Base-by-base conservation (phyloP, 2,888 invertebrate genomes). In the Gastrophysa polygoni region DNA sequence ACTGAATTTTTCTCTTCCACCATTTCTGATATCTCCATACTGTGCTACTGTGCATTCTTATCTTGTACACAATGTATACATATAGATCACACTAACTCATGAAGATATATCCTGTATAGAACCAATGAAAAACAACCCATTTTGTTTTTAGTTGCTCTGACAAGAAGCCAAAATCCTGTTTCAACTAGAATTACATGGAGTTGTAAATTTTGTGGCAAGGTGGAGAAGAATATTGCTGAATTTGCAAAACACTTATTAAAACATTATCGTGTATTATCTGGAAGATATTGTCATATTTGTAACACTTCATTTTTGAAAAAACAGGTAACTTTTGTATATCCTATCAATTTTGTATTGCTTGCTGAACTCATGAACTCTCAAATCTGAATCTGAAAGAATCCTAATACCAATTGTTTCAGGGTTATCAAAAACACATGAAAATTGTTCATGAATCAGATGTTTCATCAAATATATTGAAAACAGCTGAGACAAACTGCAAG, bases 171-270 rank as follows among this genome's bases (percentile, higher is more conserved):
- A 64, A 78, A 79, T 66, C 76, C 77, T 32, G 73, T 79, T 61
- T 68, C 73, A 29, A 75, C 77, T 29, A 70, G 76, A 48, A 76
- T 77, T n/a, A 75, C 73, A 18, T 84, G 84, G 84, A 79, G 74
- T 20, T 84, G 84, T 65, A 79, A 80, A 67, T 80, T 82, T 68
- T 84, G 84, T 70, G 78, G 79, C n/a, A 73, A 75, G 38, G 69
- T 78, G 6, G 80, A 82, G 57, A 74, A 68, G 20, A 78, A 78
- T 60, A 76, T 83, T 5, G 77, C 78, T 21, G 71, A 72, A 34
- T 83, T 82, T 74, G 82, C 83, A 1, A 74, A 73, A 52, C 84
- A 84, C 71, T 73, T 83, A 43, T 75, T 81, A 63, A 76, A 77
- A 24, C 83, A 83, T 73, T 83, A 82, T 66, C 74, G 74, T 57